A percentile compares a stretch with the other conserved stretches of the same genome.
phyloP scores from a whole-genome alignment of 2,113 vertebrate species.

The Phalacrocorax carbo region DNA sequence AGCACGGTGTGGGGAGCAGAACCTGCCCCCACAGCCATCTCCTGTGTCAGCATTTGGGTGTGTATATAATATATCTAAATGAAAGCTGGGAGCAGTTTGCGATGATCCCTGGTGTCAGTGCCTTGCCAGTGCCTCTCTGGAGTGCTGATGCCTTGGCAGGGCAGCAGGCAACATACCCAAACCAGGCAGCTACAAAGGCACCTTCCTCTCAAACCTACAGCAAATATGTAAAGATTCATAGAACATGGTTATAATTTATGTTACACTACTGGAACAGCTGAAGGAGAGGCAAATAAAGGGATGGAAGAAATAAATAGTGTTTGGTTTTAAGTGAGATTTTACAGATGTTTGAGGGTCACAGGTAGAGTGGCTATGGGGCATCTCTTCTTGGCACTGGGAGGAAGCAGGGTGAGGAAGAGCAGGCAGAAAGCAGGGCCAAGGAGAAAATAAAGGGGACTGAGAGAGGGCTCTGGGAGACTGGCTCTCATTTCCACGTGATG shows the following conservation, averaged over 20 bases:
- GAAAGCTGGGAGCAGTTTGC: not conserved
- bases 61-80: fast-evolving
- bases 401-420: not conserved
- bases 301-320: not conserved
- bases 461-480: not conserved
- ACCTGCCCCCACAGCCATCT: not conserved
- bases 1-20: not conserved
- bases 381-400: not conserved
- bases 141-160: not conserved
- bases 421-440: not conserved
- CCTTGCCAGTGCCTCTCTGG: not conserved
- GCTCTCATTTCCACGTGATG: fast-evolving
- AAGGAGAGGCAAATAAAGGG: not conserved
- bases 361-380: not conserved
- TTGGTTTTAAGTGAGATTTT: not conserved
- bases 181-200: fast-evolving
- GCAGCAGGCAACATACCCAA: not conserved
- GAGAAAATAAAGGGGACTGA: not conserved
- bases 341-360: not conserved
- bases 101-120: not conserved
- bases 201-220: not conserved
- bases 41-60: not conserved
- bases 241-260: not conserved
- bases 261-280: not conserved
- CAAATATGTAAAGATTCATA: not conserved